Percentiles rank a stretch among this genome's conserved stretches.
These are phyloP conservation scores for Phalloptychus januarius DNA, from an alignment of 2,797 vertebrate species.

Conservation along the genomic window DNA sequence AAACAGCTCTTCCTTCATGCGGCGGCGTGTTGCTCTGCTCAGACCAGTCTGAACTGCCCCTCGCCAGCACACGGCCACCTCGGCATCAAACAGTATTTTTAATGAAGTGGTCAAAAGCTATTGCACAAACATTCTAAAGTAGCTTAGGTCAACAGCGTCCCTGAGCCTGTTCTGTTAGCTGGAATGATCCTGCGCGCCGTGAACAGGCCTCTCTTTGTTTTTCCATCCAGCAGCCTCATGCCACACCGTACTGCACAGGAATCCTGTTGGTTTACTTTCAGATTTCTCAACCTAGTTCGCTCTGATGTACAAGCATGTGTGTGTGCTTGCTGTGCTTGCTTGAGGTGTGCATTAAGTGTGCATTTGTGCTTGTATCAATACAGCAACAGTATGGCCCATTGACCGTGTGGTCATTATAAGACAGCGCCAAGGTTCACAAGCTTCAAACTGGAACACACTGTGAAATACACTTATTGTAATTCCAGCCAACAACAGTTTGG, in stretches of 20 bases:
- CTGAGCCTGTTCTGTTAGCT: slow-evolving; percentile 77
- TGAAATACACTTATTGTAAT: slow-evolving; percentile 28
- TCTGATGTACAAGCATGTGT: slow-evolving; percentile 55
- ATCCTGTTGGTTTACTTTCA: slow-evolving; percentile 82
- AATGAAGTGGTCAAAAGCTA: slow-evolving; percentile 81
- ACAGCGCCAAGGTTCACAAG: slow-evolving; percentile 65
- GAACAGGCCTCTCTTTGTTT: slow-evolving; percentile 78
- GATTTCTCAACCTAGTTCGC: slow-evolving; percentile 75
- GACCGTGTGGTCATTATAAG: slow-evolving; percentile 67
- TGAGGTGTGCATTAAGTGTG: slow-evolving; percentile 63
- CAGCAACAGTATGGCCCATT: slow-evolving; percentile 72
- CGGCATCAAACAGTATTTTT: slow-evolving; percentile 82
- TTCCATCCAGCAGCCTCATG: slow-evolving; percentile 67
- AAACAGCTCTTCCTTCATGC: slow-evolving; percentile 55
- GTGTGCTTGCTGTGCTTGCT: slow-evolving; percentile 39
- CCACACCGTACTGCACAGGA: slow-evolving; percentile 74
- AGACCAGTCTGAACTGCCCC: slow-evolving; percentile 78
- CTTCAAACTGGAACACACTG: slow-evolving; percentile 65
- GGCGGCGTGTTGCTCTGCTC: slow-evolving; percentile 57
- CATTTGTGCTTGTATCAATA: slow-evolving; percentile 58
- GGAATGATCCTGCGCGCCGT: slow-evolving; percentile 68
- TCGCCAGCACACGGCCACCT: slow-evolving; percentile 57
- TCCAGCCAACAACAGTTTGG: slow-evolving; percentile 33
- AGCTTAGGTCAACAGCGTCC: slow-evolving; percentile 81
- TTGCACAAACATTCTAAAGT: slow-evolving; percentile 84